A percentile compares a stretch with the other conserved stretches of the same genome.
These are phyloP conservation scores for Vespertilio murinus DNA, from an alignment of 2,797 vertebrate species.

Conservation along the genomic window DNA sequence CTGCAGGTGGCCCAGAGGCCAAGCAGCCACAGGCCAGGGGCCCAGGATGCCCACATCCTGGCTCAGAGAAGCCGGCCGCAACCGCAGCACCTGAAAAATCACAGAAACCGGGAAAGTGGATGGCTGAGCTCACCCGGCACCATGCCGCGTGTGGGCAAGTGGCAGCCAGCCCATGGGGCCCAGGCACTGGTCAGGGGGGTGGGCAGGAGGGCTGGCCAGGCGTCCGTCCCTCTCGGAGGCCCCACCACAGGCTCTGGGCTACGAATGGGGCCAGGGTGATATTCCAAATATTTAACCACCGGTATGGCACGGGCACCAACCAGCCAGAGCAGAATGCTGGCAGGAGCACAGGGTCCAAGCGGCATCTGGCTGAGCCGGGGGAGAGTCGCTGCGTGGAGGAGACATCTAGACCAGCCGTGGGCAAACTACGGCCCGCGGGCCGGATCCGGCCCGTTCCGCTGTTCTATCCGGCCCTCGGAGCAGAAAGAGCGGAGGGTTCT, in stretches of 20 bases:
- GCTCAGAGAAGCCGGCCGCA: conserved; percentile 18
- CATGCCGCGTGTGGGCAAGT: background rate
- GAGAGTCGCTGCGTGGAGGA: background rate
- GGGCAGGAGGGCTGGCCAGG: background rate
- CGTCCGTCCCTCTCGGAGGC: background rate
- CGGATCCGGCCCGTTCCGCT: too few species aligned
- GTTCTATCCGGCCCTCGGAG: too few species aligned
- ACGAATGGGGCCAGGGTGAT: conserved; percentile 11
- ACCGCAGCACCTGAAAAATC: conserved; percentile 69
- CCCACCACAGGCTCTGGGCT: background rate
- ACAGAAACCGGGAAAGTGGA: background rate
- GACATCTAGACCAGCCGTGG: too few species aligned
- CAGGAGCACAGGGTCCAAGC: background rate
- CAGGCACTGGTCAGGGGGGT: background rate
- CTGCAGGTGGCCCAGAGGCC: conserved; percentile 68
- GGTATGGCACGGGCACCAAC: background rate
- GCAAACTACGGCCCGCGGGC: too few species aligned
- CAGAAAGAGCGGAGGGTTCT: too few species aligned
- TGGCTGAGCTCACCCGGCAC: background rate
- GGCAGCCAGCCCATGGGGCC: background rate
- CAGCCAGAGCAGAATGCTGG: conserved; percentile 3
- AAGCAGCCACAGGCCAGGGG: conserved; percentile 63
- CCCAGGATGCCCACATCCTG: conserved; percentile 80
- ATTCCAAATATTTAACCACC: conserved; percentile 70
- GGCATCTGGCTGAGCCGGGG: background rate